phyloP scores from a whole-genome alignment of 53 echinoderm and acorn worm species.

The Holothuria scabra region DNA sequence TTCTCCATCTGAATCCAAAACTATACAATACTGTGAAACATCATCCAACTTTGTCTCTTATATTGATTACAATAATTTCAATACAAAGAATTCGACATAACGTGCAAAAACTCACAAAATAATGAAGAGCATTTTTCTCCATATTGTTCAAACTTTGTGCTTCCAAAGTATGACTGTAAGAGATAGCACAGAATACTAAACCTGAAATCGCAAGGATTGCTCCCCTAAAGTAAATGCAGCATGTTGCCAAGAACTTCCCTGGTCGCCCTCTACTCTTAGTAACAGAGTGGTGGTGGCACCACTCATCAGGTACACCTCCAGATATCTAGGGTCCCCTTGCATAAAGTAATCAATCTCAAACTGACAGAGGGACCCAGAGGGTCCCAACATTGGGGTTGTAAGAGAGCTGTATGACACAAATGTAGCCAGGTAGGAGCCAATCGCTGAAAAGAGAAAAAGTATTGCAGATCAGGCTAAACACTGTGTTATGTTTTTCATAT shows the following conservation, averaged over 20 bases:
- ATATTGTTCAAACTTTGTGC: too few species aligned
- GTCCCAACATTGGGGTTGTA: slow-evolving; percentile 52
- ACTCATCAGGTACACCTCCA: slow-evolving; percentile 57
- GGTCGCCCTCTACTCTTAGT: slow-evolving; percentile 23
- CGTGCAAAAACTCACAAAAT: too few species aligned
- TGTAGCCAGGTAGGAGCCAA: slow-evolving; percentile 59
- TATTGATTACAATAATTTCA: too few species aligned
- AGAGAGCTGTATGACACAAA: slow-evolving; percentile 59
- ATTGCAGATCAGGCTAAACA: slow-evolving; percentile 1
- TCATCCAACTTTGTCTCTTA: too few species aligned
- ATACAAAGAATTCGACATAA: too few species aligned
- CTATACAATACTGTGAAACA: too few species aligned
- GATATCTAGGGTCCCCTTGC: slow-evolving; percentile 36
- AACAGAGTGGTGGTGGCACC: neutral
- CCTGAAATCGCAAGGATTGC: slow-evolving; percentile 48
- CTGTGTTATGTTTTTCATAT: neutral
- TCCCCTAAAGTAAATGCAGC: slow-evolving; percentile 19
- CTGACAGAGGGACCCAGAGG: slow-evolving; percentile 63
- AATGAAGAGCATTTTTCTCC: too few species aligned
- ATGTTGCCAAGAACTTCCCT: slow-evolving; percentile 39
- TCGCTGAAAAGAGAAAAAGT: neutral
- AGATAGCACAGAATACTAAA: slow-evolving; percentile 41
- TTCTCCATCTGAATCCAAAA: too few species aligned
- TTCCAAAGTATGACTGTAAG: slow-evolving; percentile 4
- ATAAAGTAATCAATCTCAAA: slow-evolving; percentile 64